A percentile compares a stretch with the other conserved stretches of the same genome.
Evolutionary conservation across 2,113 vertebrate genomes (phyloP).

Genomic region (Cyanoramphus novaezelandiae): DNA sequence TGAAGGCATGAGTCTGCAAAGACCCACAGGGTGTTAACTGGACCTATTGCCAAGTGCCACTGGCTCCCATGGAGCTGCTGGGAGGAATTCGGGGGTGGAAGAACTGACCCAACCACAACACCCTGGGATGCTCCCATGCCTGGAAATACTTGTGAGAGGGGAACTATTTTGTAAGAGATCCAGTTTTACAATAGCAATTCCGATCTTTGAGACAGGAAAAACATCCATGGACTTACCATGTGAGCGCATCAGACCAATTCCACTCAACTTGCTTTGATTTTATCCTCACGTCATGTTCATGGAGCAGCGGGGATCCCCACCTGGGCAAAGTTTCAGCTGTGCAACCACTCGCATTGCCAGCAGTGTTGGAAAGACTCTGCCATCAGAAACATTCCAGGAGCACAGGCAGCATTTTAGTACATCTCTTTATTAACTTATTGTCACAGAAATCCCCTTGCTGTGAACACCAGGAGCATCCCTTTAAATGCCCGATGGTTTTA

Average conservation of each 20-base stretch:
- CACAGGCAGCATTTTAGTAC: neutral
- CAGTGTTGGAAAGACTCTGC: neutral
- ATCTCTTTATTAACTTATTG: neutral
- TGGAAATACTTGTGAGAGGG: neutral
- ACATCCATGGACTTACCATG: neutral
- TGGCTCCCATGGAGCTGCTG: neutral
- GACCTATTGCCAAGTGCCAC: neutral
- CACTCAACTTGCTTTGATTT: neutral
- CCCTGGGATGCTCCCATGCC: neutral
- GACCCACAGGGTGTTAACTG: neutral
- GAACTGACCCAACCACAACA: neutral
- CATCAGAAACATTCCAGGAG: constrained; percentile 13
- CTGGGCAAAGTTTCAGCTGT: neutral
- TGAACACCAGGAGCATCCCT: neutral
- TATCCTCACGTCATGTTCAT: neutral
- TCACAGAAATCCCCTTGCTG: neutral
- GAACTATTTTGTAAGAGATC: neutral
- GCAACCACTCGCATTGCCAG: neutral
- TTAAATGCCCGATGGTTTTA: neutral
- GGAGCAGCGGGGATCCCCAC: neutral
- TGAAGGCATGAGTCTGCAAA: neutral
- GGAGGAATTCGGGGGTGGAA: neutral
- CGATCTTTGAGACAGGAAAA: neutral
- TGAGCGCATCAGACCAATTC: neutral
- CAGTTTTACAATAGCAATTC: neutral